Conservation (phyloP, 2,113 vertebrate species). For the Spheniscus mendiculus region DNA sequence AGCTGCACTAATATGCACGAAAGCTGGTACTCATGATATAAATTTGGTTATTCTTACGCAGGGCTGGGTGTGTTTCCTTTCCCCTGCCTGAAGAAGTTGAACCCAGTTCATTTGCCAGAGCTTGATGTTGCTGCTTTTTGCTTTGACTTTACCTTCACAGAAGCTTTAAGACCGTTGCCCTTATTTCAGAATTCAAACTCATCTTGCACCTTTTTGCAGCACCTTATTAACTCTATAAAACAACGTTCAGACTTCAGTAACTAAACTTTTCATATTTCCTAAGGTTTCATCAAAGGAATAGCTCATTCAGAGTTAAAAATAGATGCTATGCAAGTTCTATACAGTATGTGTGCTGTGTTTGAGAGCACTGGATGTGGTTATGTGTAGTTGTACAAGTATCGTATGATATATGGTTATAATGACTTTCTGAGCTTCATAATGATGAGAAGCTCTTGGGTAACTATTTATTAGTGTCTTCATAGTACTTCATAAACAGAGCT, state of each 20-base stretch:
- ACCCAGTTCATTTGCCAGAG: not conserved
- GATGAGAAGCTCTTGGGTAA: not conserved
- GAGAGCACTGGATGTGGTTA: not conserved
- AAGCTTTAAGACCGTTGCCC: not conserved
- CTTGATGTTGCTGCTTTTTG: not conserved
- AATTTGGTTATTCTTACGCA: not conserved
- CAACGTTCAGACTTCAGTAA: not conserved
- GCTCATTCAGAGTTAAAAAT: not conserved
- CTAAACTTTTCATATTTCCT: not conserved
- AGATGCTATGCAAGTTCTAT: not conserved
- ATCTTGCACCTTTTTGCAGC: not conserved
- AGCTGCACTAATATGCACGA: not conserved
- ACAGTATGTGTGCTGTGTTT: not conserved
- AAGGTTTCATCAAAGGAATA: not conserved
- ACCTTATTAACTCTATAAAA: not conserved
- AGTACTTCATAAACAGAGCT: not conserved
- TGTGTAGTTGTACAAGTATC: not conserved
- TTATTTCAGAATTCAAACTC: not conserved
- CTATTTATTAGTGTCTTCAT: not conserved
- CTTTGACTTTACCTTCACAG: not conserved
- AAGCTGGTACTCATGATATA: not conserved
- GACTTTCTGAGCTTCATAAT: not conserved
- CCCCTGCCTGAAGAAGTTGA: not conserved
- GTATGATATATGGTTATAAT: not conserved
- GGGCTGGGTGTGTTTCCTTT: not conserved